Base-by-base conservation (phyloP, 2,888 invertebrate genomes). In the Malachius bipustulatus region DNA sequence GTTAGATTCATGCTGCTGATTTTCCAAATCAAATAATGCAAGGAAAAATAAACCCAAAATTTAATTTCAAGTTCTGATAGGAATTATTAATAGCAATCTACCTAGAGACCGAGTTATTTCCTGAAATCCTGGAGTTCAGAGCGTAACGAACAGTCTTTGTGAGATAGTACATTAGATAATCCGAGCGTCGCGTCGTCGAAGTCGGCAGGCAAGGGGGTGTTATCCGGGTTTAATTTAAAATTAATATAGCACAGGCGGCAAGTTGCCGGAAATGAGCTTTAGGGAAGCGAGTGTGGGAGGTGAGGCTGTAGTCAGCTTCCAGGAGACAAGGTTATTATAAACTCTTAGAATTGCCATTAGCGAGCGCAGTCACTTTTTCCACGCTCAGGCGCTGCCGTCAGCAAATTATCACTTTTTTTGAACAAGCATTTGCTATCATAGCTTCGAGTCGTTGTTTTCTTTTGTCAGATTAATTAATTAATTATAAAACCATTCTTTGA, bases 241-340 rank as follows among this genome's bases (percentile, higher is more conserved):
- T 75, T 74, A 74, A 75, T 73, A 72, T 72, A 69, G 67, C 67
- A 55, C 73, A 72, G 71, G 69, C 73, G 73, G 72, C 67, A 65
- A 67, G 57, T n/a, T 52, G 56, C 62, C 71, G 74, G 74, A 75
- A 74, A 74, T 74, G 71, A 73, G 73, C 69, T 73, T 72, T 71
- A 71, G 71, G 69, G 24, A 19, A n/a, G 24, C 6, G n/a, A n/a
- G 24, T 8, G 24, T 6, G 24, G 24, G 24, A n/a, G 6, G 24
- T 19, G n/a, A 6, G 24, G 24, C 6, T 19, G 24, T 19, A 19
- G 6, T n/a, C 24, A n/a, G 24, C 24, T 19, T 19, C 24, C 24
- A 19, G 24, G 24, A 19, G 24, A 19, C 24, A 19, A 19, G 24
- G 6, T 19, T 19, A 19, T 19, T 19, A 19, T 19, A 19, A 19